Evolutionary conservation across 2,888 invertebrate genomes (phyloP), one percentile per base, ranked within the genome.

Genomic region (Agapostemon virescens): DNA sequence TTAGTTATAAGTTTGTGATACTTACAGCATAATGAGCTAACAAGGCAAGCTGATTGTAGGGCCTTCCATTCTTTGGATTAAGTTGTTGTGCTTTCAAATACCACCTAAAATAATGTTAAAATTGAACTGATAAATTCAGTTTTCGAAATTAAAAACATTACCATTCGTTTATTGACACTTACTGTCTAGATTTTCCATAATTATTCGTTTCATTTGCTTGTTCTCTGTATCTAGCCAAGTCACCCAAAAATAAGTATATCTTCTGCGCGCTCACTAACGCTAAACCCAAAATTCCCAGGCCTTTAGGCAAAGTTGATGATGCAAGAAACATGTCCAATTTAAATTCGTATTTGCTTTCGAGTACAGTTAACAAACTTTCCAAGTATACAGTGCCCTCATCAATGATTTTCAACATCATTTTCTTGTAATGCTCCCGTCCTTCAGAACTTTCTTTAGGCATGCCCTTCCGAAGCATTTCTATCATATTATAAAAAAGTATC

Each of bases 31-130:
- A 96, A 87, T 97, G 95, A 2, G 98, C 97, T 90, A 99, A 93
- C 87, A 99, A 95, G 36, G 98, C 99, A 87, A 99, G 93, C 92
- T 99, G 98, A 93, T 98, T 98, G 92, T 98, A 99, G 0, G 98
- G 98, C 85, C 97, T 95, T 70, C 98, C 98, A 93, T 98, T 98
- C 93, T 98, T 97, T 13, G 99, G 98, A 93, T 98, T 97, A 61
- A 98, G 95, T 93, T 97, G 97, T 91, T 98, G 97, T 17, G 99
- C 98, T 93, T 97, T 98, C 81, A 97, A 95, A 92, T 99, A 99
- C 96, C 97, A 98, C 89, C 96, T 95, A 42, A 13, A 79, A 66
- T 15, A 42, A 17, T 20, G 17, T 42, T 2, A 63, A 68, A 20
- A 5, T n/a, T 70, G 23, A 67, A 69, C 45, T n/a, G 9, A 1